Base-by-base conservation (phyloP, 2,113 vertebrate genomes). In the Pandion haliaetus region DNA sequence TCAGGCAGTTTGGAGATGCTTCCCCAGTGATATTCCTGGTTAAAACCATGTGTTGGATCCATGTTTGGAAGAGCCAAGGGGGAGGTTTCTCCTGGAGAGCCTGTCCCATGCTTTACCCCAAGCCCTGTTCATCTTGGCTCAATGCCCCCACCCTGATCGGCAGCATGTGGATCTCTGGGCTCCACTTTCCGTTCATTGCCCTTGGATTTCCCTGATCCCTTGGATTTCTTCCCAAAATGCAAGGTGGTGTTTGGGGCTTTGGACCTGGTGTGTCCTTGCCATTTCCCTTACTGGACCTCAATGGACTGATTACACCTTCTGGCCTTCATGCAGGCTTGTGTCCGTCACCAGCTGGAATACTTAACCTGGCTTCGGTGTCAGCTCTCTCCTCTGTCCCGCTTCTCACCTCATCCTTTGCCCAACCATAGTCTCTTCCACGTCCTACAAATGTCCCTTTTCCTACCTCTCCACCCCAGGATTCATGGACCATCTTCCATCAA, bases 71-170 rank as follows among this genome's bases (percentile, higher is more conserved):
- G 42, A 19, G 13, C 42, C 57, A 55, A 32, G 7, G 28, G 26
- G 7, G 17, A 63, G 6, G 8, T 63, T 88, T 74, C 45, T 83
- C 59, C 36, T 44, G 38, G 70, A 85, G 38, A 85, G 10, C 44
- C 50, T 34, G 24, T 40, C 31, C 59, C 34, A 18, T 18, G 40
- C 55, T 77, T 59, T 12, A 2, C 14, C 8, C 26, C 23, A 45
- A 57, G 2, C 19, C 28, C 28, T 40, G 12, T 55, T 28, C 4
- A 0, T 38, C 54, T 14, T 38, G 45, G 17, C 55, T 38, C 50
- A 15, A 3, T 16, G 57, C 8, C 18, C 31, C 26, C 0, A 0
- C 29, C 28, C 42, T 12, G 23, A 24, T n/a, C 8, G 4, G 17
- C 19, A 26, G 8, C 3, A 1, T 24, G 14, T n/a, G 55, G 31